Evolutionary conservation across 1,140 invertebrate species (phyloP).

Genomic region (Drosophila simulans): DNA sequence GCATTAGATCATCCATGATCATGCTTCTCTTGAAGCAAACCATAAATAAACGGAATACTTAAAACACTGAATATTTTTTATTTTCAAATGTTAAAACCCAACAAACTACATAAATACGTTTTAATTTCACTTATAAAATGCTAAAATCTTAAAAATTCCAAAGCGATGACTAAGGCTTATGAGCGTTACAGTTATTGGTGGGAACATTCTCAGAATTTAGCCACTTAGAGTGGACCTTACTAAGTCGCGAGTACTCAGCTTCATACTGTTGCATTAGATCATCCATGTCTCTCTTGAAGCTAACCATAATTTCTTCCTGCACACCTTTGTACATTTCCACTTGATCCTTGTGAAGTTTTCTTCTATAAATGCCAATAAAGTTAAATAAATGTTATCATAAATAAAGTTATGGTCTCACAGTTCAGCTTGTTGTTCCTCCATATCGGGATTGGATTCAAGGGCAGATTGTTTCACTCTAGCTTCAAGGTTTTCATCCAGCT

Average conservation of each 20-base stretch:
- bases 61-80: no score
- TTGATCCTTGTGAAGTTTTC: conserved; percentile 45
- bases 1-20: no score
- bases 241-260: conserved; percentile 27
- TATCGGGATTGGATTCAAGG: not conserved
- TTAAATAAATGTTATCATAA: not conserved
- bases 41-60: no score
- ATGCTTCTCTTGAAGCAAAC: no score
- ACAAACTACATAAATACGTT: not conserved
- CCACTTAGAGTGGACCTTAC: conserved; percentile 50
- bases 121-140: not conserved
- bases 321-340: conserved; percentile 46
- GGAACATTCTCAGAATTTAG: conserved; percentile 12
- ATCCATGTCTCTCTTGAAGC: conserved; percentile 50
- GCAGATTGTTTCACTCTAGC: conserved; percentile 35
- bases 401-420: conserved; percentile 16
- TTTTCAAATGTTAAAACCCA: no score
- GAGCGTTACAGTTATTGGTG: not conserved
- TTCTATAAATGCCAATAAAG: conserved; percentile 10
- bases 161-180: conserved; percentile 6
- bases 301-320: conserved; percentile 48
- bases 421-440: conserved; percentile 17
- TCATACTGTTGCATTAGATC: conserved; percentile 66
- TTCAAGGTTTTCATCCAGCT: conserved; percentile 53
- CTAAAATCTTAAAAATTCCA: not conserved